Conservation (phyloP, 2,113 vertebrate species). For the Phycodurus eques region DNA sequence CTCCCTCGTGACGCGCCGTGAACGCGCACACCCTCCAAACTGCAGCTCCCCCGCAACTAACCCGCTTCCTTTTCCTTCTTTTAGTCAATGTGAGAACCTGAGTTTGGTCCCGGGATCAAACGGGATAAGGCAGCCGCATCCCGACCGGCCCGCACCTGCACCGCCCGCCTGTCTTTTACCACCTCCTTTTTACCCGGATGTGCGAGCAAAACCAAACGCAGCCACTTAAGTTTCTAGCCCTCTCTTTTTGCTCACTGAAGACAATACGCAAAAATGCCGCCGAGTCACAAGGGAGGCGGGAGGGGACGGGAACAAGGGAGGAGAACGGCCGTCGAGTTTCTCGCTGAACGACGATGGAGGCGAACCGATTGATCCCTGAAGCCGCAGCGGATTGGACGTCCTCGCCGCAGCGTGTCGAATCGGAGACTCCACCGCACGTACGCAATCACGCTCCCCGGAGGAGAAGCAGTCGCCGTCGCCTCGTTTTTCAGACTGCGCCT, state of each 20-base stretch:
- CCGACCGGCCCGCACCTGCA: slow-evolving; percentile 51
- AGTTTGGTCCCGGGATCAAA: slow-evolving; percentile 62
- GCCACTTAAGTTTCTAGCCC: slow-evolving; percentile 52
- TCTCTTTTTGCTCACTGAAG: slow-evolving; percentile 49
- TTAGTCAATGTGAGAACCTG: slow-evolving; percentile 78
- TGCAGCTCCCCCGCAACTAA: slow-evolving; percentile 48
- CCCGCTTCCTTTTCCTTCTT: slow-evolving; percentile 61
- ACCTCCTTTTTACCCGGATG: slow-evolving; percentile 64
- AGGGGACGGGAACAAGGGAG: neutral
- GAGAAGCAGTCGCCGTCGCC: slow-evolving; percentile 28
- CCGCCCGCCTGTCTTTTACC: slow-evolving; percentile 48
- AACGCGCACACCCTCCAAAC: neutral
- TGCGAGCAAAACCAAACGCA: slow-evolving; percentile 50
- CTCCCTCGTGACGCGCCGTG: neutral
- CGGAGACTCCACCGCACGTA: slow-evolving; percentile 3
- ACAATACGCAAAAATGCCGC: slow-evolving; percentile 39
- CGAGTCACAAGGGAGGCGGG: slow-evolving; percentile 10
- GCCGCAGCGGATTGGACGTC: slow-evolving; percentile 17
- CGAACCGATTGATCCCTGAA: slow-evolving; percentile 17
- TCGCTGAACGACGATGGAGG: slow-evolving; percentile 15
- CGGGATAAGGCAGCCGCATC: slow-evolving; percentile 55
- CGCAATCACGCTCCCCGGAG: neutral
- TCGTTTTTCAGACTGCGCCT: slow-evolving; percentile 17
- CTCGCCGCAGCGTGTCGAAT: slow-evolving; percentile 18
- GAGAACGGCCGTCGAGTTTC: neutral